A percentile compares a stretch with the other conserved stretches of the same genome.
Conservation (phyloP, 1,140 invertebrate species). For the Pararge aegeria region DNA sequence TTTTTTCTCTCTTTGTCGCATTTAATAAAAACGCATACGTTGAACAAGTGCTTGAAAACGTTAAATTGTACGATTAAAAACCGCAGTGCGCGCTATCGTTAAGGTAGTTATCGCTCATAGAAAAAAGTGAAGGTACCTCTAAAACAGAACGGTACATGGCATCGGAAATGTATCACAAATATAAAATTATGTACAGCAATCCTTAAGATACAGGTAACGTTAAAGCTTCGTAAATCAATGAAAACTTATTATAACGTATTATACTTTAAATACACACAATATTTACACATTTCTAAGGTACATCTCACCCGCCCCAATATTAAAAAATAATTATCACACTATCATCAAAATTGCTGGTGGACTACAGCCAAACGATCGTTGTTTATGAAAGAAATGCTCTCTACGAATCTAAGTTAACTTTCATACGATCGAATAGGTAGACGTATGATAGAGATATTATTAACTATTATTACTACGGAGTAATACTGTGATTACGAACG, state of each 20-base stretch:
- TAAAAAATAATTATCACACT: conserved; percentile 42
- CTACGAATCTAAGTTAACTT: no score
- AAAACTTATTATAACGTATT: conserved; percentile 27
- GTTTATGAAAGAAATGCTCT: no score
- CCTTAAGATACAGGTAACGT: conserved; percentile 44
- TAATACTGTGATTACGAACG: no score
- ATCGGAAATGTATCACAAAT: conserved; percentile 42
- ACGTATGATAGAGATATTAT: no score
- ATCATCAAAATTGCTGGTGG: conserved; percentile 13
- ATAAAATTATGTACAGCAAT: conserved; percentile 52
- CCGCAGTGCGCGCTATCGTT: neutral
- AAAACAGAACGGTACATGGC: conserved; percentile 41
- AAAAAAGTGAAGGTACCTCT: conserved; percentile 22
- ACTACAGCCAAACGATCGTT: no score
- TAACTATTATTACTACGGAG: no score
- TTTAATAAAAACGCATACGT: no score
- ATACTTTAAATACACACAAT: conserved; percentile 35
- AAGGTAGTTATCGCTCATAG: conserved; percentile 8
- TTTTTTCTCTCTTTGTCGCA: no score
- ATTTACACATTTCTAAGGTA: conserved; percentile 47
- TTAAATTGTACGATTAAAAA: no score
- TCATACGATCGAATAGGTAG: no score
- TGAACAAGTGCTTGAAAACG: no score
- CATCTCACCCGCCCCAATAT: conserved; percentile 33
- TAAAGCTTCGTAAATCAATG: conserved; percentile 55